Base-by-base conservation (phyloP, 2,888 invertebrate genomes). In the Diarsia dahlii region DNA sequence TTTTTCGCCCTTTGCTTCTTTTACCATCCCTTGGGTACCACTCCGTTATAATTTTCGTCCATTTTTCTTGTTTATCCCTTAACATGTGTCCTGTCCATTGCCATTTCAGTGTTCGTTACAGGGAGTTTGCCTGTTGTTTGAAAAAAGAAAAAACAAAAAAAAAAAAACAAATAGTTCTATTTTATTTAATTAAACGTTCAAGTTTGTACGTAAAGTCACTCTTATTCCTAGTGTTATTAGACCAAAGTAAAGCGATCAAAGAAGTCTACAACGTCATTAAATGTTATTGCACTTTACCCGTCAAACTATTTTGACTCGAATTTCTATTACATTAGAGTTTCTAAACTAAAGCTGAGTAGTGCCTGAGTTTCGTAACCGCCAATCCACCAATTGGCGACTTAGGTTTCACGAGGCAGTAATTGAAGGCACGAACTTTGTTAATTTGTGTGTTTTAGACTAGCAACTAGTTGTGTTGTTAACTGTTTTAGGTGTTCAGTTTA, bases 351-450 rank as follows among this genome's bases (percentile, higher is more conserved):
- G 63, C 62, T 23, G 54, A 28, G 28, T 63, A 50, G 48, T 18
- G 67, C 50, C 63, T 67, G 52, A 79, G 87, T 74, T 76, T 72
- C 34, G 39, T 64, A 67, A 85, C 84, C 86, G 63, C 84, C 48
- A 79, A 76, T 64, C 83, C 71, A 46, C 70, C 84, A 80, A 77
- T 83, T 71, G 74, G 80, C 58, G 65, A 71, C 80, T 86, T 71
- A n/a, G 80, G 86, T 73, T 71, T 39, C 74, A 50, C 28, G 71
- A 73, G 70, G 23, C 50, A 60, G 76, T 86, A 84, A 80, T 75
- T 85, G 71, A 83, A 83, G 58, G 72, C 73, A 63, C 50, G 13
- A 83, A 83, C 71, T 85, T 83, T 78, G 82, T 82, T 74, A 70
- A 84, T 84, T 74, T 85, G 65, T 76, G 58, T 81, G 76, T 80